Evolutionary conservation across 2,888 invertebrate species (phyloP).

Genomic region (Phalangium opilio): DNA sequence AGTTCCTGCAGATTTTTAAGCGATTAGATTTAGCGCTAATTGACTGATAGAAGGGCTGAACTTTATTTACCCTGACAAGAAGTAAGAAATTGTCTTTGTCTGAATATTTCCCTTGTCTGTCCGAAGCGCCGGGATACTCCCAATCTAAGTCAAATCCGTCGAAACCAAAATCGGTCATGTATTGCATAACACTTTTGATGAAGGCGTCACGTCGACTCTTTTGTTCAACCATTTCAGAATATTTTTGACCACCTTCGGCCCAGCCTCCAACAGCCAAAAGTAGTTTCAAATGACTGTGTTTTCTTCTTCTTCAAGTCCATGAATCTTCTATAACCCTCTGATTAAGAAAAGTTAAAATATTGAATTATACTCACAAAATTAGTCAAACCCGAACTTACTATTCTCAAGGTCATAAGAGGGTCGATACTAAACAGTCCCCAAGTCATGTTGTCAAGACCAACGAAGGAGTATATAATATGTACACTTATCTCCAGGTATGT

Average conservation of each 20-base stretch:
- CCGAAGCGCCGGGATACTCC: constrained; percentile 80
- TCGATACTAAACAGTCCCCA: constrained; percentile 20
- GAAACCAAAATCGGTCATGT: constrained; percentile 54
- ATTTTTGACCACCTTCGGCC: constrained; percentile 78
- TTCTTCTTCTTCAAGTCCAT: constrained; percentile 51
- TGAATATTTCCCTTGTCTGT: constrained; percentile 64
- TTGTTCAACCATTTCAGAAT: constrained; percentile 61
- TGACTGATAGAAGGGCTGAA: background rate
- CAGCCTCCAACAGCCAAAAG: constrained; percentile 75
- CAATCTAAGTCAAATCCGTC: constrained; percentile 78
- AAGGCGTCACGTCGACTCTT: constrained; percentile 52
- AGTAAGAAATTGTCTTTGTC: constrained; percentile 64
- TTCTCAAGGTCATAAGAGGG: constrained; percentile 51
- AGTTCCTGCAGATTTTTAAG: constrained; percentile 47
- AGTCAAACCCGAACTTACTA: no score
- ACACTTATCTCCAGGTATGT: constrained; percentile 19
- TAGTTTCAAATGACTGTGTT: constrained; percentile 56
- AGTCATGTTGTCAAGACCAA: constrained; percentile 19
- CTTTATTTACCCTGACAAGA: constrained; percentile 15
- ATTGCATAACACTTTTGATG: constrained; percentile 56
- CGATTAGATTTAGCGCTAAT: background rate
- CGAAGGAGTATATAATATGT: constrained; percentile 22
- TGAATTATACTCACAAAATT: background rate
- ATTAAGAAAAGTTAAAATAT: background rate
- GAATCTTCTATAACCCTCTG: constrained; percentile 59